Evolutionary conservation across 2,113 vertebrate species (phyloP), one percentile per base, ranked within the genome.

Genomic region (Heterotilapia buettikoferi): DNA sequence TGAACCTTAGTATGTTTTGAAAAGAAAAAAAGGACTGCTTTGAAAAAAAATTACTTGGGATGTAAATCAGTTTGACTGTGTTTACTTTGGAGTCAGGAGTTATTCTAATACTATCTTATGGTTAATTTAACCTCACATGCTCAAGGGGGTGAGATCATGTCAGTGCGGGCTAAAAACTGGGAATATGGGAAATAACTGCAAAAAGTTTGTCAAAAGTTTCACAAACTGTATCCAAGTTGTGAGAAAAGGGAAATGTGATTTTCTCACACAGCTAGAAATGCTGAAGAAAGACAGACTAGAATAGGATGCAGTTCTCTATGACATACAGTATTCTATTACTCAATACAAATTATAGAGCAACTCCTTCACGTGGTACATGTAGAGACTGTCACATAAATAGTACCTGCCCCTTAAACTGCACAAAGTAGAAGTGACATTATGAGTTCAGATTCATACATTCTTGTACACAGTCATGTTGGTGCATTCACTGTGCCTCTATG

Each of bases 371-470:
- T 10, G 2, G 66, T 45, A 45, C 18, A 66, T 43, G 66, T 71
- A 43, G 7, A 43, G 16, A 76, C 21, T 50, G 71, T 76, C 14
- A 2, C 71, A 29, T 47, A 47, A 50, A 19, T 18, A 29, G 16
- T 45, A 76, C 16, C 9, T 47, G 40, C 9, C 50, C 50, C 50
- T 53, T 53, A 53, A n/a, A 53, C 19, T n/a, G 5, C 50, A 53
- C 13, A 63, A 40, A 43, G 66, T 71, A 24, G 12, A 24, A 71
- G 36, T 21, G n/a, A 71, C 63, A 71, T 71, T 71, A 21, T 43
- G 36, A 14, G 5, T 71, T 43, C 66, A 43, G 66, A 6, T 68
- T 68, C 6, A 68, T 21, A 24, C 6, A 7, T 24, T 68, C 19
- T 21, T 68, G 36, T 68, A 40, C 19, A 40, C 19, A 43, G n/a